Evolutionary conservation across 1,140 invertebrate genomes (phyloP), one percentile per base, ranked within the genome.

Genomic region (Drosophila tani): DNA sequence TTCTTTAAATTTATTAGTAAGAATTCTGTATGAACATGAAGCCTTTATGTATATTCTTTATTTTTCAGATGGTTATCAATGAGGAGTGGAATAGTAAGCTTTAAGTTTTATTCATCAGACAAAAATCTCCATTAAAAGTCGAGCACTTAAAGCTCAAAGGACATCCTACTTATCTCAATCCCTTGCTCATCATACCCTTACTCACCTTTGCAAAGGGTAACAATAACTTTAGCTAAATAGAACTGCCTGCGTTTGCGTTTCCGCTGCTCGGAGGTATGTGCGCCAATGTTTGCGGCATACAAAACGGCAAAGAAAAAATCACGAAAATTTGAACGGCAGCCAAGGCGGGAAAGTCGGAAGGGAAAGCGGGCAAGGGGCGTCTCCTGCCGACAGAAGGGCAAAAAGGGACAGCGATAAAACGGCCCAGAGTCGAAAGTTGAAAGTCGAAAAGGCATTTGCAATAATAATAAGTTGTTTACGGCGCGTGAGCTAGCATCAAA

Each of bases 381-480:
- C 57, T 19, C 38, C 11, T 5, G 47, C 21, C 29, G 51, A 71
- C 21, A 50, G 41, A 17, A 40, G 17, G 19, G 53, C 49, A 75
- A 71, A 51, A 62, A 56, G 51, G 35, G 64, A 41, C 38, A 27
- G 62, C 65, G 71, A 62, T 46, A 62, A 41, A 59, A 74, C 56
- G 64, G 51, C 46, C 21, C 32, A 41, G 27, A 40, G 51, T 40
- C 63, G 29, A 56, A 56, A 47, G 21, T 43, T 32, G 62, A 69
- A 76, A 79, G 64, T 63, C 57, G 67, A 63, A 68, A 69, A 63
- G 68, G 71, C 75, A 78, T 79, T 79, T 79, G 77, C 85, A 88
- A 88, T 88, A 87, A 88, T 88, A 88, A 88, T 88, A 88, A 88
- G 84, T 88, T 88, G 84, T 88, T 88, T 88, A 88, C 85, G 85